Conservation (phyloP, 2,797 vertebrate genomes). For the Gambelia wislizenii region DNA sequence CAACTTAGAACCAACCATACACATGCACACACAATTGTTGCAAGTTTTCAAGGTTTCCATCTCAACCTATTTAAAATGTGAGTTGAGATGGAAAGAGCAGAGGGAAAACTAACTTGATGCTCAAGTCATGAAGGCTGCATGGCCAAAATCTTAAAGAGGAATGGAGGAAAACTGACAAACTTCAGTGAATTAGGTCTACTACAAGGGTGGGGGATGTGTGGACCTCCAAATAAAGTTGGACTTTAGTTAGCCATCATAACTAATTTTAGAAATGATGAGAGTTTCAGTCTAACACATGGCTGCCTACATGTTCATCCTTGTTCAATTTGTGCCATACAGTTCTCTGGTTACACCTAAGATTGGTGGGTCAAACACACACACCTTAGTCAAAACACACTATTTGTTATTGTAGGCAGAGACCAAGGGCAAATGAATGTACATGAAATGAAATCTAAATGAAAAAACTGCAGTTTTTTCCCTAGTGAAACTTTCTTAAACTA, state of each 20-base stretch:
- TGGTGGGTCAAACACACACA: neutral
- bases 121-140: neutral
- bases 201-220: too few relatives aligned
- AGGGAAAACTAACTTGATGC: neutral
- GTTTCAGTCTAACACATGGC: neutral
- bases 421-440: neutral
- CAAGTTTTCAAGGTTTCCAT: neutral
- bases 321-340: too few relatives aligned
- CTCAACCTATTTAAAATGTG: neutral
- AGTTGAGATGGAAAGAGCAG: neutral
- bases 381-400: too few relatives aligned
- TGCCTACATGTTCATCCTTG: too few relatives aligned
- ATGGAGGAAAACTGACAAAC: neutral
- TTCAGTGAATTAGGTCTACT: too few relatives aligned
- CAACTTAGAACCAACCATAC: neutral
- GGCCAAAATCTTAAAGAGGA: neutral
- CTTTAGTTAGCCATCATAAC: neutral
- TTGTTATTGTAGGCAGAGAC: too few relatives aligned
- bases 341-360: neutral
- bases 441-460: neutral
- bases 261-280: neutral
- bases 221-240: neutral
- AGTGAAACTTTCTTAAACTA: neutral
- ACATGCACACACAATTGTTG: neutral
- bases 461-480: neutral